Evolutionary conservation across 2,113 vertebrate species (phyloP).

Genomic region (Elaphurus davidianus): DNA sequence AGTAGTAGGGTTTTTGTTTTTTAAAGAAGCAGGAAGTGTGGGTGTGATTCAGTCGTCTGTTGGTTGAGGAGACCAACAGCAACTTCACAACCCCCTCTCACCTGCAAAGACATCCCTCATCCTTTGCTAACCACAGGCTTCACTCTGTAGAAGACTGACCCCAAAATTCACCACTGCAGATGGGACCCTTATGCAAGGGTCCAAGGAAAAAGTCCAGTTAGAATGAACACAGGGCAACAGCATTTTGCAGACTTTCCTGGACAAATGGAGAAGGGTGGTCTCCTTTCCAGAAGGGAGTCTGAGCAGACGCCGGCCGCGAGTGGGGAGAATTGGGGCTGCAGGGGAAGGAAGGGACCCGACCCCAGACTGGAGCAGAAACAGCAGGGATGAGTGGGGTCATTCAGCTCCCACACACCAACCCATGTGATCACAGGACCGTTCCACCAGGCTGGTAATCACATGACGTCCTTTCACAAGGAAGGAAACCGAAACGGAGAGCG

Average conservation of each 20-base stretch:
- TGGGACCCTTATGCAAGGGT: not conserved
- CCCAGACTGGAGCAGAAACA: not conserved
- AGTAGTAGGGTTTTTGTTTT: not conserved
- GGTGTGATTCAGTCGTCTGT: not conserved
- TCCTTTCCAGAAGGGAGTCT: not conserved
- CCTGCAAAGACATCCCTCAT: not conserved
- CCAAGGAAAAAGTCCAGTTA: not conserved
- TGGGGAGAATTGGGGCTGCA: rapidly evolving
- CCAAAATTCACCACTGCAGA: not conserved
- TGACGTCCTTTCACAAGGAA: not conserved
- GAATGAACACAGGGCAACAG: not conserved
- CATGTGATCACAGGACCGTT: not conserved
- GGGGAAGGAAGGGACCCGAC: not conserved
- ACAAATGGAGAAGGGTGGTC: not conserved
- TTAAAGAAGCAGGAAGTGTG: not conserved
- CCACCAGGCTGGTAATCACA: not conserved
- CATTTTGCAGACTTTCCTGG: too few relatives aligned
- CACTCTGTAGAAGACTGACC: not conserved
- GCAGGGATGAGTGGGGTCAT: rapidly evolving
- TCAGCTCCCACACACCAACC: too few relatives aligned
- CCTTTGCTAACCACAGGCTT: too few relatives aligned
- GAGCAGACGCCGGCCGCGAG: not conserved
- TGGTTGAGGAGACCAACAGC: not conserved
- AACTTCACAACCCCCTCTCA: not conserved
- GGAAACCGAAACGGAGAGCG: not conserved